phyloP scores from a whole-genome alignment of 2,113 vertebrate genomes.

The Lamprologus speciosus region DNA sequence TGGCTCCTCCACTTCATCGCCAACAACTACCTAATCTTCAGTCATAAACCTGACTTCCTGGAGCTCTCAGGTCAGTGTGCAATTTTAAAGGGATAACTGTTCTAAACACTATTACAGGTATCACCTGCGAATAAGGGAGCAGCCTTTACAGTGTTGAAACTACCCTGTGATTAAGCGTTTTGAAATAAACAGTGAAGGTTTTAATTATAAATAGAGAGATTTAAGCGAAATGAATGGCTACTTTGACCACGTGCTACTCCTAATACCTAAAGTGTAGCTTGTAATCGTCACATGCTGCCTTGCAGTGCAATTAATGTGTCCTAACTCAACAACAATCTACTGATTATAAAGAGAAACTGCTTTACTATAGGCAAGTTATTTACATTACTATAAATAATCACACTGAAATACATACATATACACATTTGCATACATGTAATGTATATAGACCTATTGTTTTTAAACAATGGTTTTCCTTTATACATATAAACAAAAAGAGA shows the following conservation, averaged over 20 bases:
- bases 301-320: not conserved
- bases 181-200: not conserved
- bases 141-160: not conserved
- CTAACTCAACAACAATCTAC: not conserved
- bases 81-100: not conserved
- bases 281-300: not conserved
- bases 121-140: not conserved
- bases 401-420: not conserved
- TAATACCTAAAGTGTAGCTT: not conserved
- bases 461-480: not conserved
- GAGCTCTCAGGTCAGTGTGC: slow-evolving; percentile 87
- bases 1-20: slow-evolving; percentile 99
- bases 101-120: not conserved
- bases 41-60: slow-evolving; percentile 94
- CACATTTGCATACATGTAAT: not conserved
- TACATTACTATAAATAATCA: not conserved
- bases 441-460: not conserved
- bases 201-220: not conserved
- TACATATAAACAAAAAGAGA: not conserved
- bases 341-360: not conserved
- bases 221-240: not conserved
- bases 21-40: slow-evolving; percentile 98
- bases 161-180: not conserved
- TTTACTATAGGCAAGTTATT: not conserved
- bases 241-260: not conserved